Base-by-base conservation (phyloP, 2,113 vertebrate species). In the Ageneiosus marmoratus region DNA sequence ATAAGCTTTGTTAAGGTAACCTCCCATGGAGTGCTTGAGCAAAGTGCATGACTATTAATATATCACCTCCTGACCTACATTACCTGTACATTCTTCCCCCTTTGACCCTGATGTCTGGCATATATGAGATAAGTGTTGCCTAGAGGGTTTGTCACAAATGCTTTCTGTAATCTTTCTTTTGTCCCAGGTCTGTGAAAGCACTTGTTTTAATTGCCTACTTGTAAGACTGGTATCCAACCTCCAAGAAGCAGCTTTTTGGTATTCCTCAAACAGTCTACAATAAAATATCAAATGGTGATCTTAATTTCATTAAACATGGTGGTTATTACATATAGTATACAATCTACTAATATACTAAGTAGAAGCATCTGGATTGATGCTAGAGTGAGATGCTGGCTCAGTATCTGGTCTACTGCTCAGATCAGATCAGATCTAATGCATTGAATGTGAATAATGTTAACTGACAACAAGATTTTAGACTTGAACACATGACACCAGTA, bases 1-100 rank as follows among this genome's bases (percentile, higher is more conserved):
- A 89, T 88, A 67, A 91, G 85, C 50, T 37, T 80, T 79, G 83
- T 62, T 84, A 69, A 79, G 83, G 87, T 82, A 83, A 32, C 72
- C 67, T 82, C 83, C 83, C 60, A 18, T 50, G 78, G 84, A 80
- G 56, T 77, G 29, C 56, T 55, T 37, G 4, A 50, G 55, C 34
- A 79, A 82, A 56, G 16, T 37, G 77, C 27, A 62, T 60, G 82
- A 86, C 88, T 85, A 85, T 89, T 90, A 73, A 89, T 89, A 83
- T 20, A 53, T 51, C 83, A 86, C 79, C 75, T 70, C 79, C 76
- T 88, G 85, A 77, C 62, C 86, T 84, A 79, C 50, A 67, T 88
- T 86, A 56, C 86, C 75, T 82, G 29, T 72, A 22, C 58, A 79
- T 56, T 62, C 11, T 65, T 77, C 16, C 62, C 24, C 65, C 51